phyloP scores from a whole-genome alignment of 2,797 vertebrate genomes.

The Acanthurus lineatus region DNA sequence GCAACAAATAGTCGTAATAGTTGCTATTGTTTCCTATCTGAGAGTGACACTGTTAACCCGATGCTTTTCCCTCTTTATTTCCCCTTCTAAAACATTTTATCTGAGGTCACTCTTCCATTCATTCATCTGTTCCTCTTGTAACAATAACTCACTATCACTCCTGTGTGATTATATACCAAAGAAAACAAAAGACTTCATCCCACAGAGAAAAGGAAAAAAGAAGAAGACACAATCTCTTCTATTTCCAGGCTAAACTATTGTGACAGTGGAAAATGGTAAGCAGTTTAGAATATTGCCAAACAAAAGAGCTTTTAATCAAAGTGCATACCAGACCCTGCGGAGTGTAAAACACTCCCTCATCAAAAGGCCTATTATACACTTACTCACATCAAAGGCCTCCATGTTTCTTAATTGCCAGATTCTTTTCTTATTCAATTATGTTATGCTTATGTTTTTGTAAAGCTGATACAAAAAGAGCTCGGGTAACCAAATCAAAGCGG shows the following conservation, averaged over 20 bases:
- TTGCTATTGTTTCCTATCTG: constrained; percentile 18
- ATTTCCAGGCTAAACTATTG: constrained; percentile 74
- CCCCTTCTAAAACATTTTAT: background rate
- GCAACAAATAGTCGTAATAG: background rate
- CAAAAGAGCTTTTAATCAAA: constrained; percentile 84
- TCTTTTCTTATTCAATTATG: constrained; percentile 82
- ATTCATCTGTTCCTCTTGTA: constrained; percentile 1
- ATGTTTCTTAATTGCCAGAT: constrained; percentile 80
- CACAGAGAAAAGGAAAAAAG: constrained; percentile 30
- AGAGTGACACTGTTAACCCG: background rate
- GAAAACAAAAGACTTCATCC: constrained; percentile 34
- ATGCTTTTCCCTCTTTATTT: background rate
- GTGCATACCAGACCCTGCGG: constrained; percentile 74
- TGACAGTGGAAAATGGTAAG: constrained; percentile 74
- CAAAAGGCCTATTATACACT: constrained; percentile 82
- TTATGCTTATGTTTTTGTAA: constrained; percentile 78
- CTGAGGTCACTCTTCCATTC: background rate
- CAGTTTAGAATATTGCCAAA: constrained; percentile 80
- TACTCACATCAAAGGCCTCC: constrained; percentile 82
- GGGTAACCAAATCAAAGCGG: constrained; percentile 75
- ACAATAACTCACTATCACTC: background rate
- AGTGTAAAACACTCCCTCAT: constrained; percentile 78
- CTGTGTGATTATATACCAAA: constrained; percentile 25
- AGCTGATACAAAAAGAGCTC: constrained; percentile 62
- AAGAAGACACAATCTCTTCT: constrained; percentile 40